These are phyloP conservation scores for Philopedon plagiatum DNA, from an alignment of 2,888 invertebrate species.

Conservation along the genomic window DNA sequence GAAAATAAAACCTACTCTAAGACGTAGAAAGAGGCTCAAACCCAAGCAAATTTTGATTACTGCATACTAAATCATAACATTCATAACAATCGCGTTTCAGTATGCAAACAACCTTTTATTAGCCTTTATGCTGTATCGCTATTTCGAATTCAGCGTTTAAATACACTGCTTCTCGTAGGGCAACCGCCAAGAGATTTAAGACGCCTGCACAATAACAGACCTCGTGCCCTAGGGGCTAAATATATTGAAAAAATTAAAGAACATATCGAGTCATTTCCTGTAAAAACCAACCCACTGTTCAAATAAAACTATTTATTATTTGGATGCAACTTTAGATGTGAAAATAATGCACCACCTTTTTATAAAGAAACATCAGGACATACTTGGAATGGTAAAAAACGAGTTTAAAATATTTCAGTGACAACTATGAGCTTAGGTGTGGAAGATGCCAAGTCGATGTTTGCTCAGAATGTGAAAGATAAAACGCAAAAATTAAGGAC, in stretches of 20 bases:
- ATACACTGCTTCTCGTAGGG: slow-evolving; percentile 41
- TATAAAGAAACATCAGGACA: slow-evolving; percentile 47
- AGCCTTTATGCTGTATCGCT: slow-evolving; percentile 46
- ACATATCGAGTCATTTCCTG: slow-evolving; percentile 42
- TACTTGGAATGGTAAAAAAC: slow-evolving; percentile 51
- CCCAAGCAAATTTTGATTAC: slow-evolving; percentile 40
- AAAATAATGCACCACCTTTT: slow-evolving; percentile 56
- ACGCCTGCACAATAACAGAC: slow-evolving; percentile 43
- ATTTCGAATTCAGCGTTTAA: slow-evolving; percentile 40
- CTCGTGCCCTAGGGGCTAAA: slow-evolving; percentile 39
- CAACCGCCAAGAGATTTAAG: slow-evolving; percentile 43
- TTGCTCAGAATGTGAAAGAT: slow-evolving; percentile 11
- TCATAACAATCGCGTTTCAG: slow-evolving; percentile 34
- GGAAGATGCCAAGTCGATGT: slow-evolving; percentile 13
- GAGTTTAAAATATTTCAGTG: slow-evolving; percentile 50
- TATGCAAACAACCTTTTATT: slow-evolving; percentile 47
- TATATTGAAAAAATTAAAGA: slow-evolving; percentile 45
- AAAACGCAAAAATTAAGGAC: slow-evolving; percentile 3
- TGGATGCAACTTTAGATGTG: slow-evolving; percentile 54
- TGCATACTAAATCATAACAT: slow-evolving; percentile 42
- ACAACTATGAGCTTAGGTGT: slow-evolving; percentile 50
- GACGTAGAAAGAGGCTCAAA: slow-evolving; percentile 36
- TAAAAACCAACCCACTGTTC: slow-evolving; percentile 52
- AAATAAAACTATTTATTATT: slow-evolving; percentile 49
- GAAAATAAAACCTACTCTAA: slow-evolving; percentile 44